Base-by-base conservation (phyloP, 2,113 vertebrate genomes). In the Lonchura striata region DNA sequence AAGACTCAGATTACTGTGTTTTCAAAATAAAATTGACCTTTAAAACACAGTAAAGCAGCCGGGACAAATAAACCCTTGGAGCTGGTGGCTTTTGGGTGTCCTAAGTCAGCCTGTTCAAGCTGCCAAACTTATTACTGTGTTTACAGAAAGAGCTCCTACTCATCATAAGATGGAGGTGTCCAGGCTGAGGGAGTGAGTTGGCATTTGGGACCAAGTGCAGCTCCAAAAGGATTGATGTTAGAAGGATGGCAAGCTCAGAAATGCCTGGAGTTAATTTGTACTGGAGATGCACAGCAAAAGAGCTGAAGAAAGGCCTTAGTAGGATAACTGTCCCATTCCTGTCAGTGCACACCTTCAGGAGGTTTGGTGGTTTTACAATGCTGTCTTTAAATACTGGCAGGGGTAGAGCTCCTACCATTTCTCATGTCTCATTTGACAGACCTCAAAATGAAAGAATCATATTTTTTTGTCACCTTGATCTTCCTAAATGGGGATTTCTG, bases 11-110 rank as follows among this genome's bases (percentile, higher is more conserved):
- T 92, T 66, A 86, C 85, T 78, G 30, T 35, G n/a, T 83, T 90
- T 95, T 81, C 83, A 68, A 90, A 95, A 82, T 71, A 78, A 89
- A 64, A 22, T 60, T 94, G 91, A 88, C 83, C 86, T 96, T 96
- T 94, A 95, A 94, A 92, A 79, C 52, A 49, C 46, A 28, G 4
- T 13, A 56, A 28, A 90, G 66, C 78, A 76, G 93, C 47, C 3
- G 10, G 65, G 80, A 86, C 65, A 92, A 92, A 88, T 88, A 93
- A 91, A 78, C 49, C 21, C 41, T 83, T 77, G 69, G 60, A 75
- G 41, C 64, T 86, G 56, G 47, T 95, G 83, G 61, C 68, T 94
- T 95, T 71, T 79, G 60, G 77, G 86, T 53, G 72, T 68, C 57
- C 33, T 44, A 77, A 91, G 72, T 88, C 95, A 92, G 33, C 27